These are phyloP conservation scores for Caenorhabditis japonica DNA, from an alignment of 2,888 invertebrate species.

Conservation along the genomic window DNA sequence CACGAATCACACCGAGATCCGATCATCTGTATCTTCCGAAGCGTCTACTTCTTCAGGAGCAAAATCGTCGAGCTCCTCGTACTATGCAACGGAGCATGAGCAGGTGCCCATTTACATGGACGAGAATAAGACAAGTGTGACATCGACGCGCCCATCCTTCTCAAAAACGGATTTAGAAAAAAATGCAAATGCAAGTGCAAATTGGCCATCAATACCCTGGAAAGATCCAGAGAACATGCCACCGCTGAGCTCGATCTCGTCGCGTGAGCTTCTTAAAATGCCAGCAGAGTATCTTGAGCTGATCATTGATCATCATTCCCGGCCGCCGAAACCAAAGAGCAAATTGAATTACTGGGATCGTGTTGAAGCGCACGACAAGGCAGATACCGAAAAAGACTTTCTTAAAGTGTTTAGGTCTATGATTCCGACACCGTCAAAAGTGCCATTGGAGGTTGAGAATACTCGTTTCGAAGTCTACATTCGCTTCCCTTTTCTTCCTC, in stretches of 20 bases:
- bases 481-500: constrained; percentile 25
- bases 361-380: not conserved
- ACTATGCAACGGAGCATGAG: too few species aligned
- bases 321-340: too few species aligned
- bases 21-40: too few species aligned
- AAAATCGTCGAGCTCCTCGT: too few species aligned
- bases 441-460: not conserved
- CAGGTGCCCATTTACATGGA: too few species aligned
- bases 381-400: not conserved
- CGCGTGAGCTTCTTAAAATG: constrained; percentile 7
- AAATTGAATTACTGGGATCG: not conserved
- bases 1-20: too few species aligned
- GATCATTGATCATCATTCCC: not conserved
- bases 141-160: too few species aligned
- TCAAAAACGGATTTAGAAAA: too few species aligned
- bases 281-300: constrained; percentile 6
- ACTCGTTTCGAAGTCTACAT: constrained; percentile 23
- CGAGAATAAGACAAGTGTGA: too few species aligned
- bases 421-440: not conserved
- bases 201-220: too few species aligned
- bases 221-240: constrained; percentile 26
- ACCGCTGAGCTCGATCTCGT: not conserved
- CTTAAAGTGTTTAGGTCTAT: not conserved
- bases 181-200: too few species aligned
- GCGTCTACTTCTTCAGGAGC: too few species aligned